These are phyloP conservation scores for Drosophila azteca DNA, from an alignment of 1,140 invertebrate genomes.

Conservation along the genomic window DNA sequence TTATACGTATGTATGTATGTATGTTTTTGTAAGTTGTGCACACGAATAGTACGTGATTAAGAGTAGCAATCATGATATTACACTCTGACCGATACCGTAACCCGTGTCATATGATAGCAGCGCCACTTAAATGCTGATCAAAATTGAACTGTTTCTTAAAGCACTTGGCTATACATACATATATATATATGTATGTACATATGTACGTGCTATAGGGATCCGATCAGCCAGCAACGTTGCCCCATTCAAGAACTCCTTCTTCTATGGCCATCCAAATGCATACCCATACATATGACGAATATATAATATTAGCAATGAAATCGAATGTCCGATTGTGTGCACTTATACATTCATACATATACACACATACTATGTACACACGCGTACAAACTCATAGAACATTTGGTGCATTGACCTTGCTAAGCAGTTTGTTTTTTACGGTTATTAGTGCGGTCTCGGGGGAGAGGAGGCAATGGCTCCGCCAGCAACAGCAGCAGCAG, in stretches of 20 bases:
- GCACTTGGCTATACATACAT: too few species aligned
- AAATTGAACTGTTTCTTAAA: too few species aligned
- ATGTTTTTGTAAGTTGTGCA: conserved; percentile 14
- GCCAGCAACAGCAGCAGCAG: conserved; percentile 18
- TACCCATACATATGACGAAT: not conserved
- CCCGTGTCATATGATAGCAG: too few species aligned
- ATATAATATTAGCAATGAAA: conserved; percentile 1
- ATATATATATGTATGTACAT: too few species aligned
- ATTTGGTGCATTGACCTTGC: conserved; percentile 60
- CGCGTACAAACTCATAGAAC: conserved; percentile 38
- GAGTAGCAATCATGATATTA: conserved; percentile 25
- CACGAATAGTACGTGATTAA: conserved; percentile 18
- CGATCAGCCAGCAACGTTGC: too few species aligned
- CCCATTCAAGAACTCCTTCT: too few species aligned
- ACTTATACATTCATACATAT: not conserved
- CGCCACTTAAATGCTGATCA: too few species aligned
- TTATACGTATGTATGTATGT: conserved; percentile 16
- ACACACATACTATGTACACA: conserved; percentile 14
- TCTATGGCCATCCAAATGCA: not conserved
- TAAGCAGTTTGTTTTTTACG: conserved; percentile 64
- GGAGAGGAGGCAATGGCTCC: conserved; percentile 57
- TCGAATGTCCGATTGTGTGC: not conserved
- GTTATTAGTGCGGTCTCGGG: conserved; percentile 51
- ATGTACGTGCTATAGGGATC: too few species aligned
- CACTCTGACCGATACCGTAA: conserved; percentile 23